phyloP scores from a whole-genome alignment of 2,797 vertebrate species.

The Poliocrania exsul region DNA sequence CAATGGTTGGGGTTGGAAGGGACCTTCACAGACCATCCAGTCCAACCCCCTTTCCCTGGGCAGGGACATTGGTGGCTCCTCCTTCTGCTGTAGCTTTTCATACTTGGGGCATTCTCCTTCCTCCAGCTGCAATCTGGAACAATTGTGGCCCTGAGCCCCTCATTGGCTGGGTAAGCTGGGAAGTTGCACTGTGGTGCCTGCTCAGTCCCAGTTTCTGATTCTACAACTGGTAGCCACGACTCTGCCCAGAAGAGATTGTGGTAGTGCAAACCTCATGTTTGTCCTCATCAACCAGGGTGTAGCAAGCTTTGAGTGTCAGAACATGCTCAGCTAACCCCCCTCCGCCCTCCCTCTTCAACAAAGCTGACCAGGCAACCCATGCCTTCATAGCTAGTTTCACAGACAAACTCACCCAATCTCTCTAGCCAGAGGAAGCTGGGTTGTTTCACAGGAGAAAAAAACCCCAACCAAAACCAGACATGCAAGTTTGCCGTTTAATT shows the following conservation, averaged over 20 bases:
- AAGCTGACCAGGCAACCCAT: neutral
- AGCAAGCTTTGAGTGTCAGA: neutral
- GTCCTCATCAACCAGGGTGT: neutral
- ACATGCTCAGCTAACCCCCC: neutral
- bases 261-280: neutral
- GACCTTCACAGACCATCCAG: neutral
- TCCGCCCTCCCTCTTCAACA: neutral
- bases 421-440: neutral
- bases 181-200: accelerated
- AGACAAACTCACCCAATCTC: neutral
- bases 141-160: accelerated
- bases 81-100: neutral
- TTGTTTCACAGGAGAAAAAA: neutral
- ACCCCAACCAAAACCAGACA: neutral
- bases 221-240: neutral
- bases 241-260: neutral
- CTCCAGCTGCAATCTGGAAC: neutral
- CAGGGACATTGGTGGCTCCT: neutral
- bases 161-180: neutral
- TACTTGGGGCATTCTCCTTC: neutral
- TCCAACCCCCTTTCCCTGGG: accelerated
- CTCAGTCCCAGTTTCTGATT: neutral
- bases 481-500: neutral
- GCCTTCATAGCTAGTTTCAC: neutral
- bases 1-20: neutral